Conservation (phyloP, 23 tunicate genomes). For the Aplidium turbinatum region DNA sequence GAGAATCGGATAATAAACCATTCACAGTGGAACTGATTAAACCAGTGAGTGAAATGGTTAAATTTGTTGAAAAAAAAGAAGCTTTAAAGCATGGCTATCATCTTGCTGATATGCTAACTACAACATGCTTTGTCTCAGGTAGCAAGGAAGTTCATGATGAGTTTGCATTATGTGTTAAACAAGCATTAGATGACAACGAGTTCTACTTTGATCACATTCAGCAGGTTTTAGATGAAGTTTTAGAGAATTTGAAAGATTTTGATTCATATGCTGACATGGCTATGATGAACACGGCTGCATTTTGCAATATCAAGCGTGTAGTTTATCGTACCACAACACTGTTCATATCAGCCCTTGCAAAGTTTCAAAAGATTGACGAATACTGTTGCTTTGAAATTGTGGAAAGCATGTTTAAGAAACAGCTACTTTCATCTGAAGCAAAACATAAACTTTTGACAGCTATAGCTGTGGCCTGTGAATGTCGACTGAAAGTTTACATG, state of each 20-base stretch:
- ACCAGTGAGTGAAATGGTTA: constrained; percentile 45
- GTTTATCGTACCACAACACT: constrained; percentile 24
- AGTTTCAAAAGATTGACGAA: neutral
- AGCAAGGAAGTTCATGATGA: neutral
- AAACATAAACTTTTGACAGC: neutral
- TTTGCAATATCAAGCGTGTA: constrained; percentile 20
- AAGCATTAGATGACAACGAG: neutral
- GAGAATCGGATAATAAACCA: constrained; percentile 19
- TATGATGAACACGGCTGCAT: neutral
- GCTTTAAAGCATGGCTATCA: constrained; percentile 19
- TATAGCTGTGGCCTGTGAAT: constrained; percentile 33
- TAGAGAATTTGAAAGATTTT: neutral
- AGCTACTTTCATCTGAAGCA: neutral
- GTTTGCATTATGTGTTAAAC: neutral
- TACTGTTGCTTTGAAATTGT: constrained; percentile 18
- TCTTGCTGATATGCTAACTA: constrained; percentile 21
- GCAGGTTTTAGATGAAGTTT: neutral
- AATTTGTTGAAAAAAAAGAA: constrained; percentile 1
- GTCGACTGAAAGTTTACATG: constrained; percentile 26
- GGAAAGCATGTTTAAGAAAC: neutral
- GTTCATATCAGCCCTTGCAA: constrained; percentile 23
- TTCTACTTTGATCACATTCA: no score
- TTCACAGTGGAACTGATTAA: constrained; percentile 50
- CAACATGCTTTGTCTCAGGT: constrained; percentile 31
- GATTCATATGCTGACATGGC: neutral